A percentile compares a stretch with the other conserved stretches of the same genome.
Conservation (phyloP, 2,888 invertebrate species). For the Carcina quercana region DNA sequence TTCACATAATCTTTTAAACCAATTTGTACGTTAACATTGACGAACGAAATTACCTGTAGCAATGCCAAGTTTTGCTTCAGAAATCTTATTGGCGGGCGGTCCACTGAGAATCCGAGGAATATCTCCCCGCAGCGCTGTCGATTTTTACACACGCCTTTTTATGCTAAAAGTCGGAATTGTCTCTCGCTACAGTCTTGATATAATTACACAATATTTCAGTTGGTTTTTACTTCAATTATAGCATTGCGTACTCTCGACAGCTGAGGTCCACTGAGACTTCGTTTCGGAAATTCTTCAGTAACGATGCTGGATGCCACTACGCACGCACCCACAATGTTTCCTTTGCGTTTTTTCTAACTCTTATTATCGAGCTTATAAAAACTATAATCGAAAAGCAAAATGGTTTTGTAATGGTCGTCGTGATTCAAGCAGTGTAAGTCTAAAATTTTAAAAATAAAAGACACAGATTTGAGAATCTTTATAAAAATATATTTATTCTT, state of each 20-base stretch:
- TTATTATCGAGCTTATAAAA: constrained; percentile 20
- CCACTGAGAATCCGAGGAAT: constrained; percentile 19
- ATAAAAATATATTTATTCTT: too few species aligned
- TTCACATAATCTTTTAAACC: too few species aligned
- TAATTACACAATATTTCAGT: constrained; percentile 61
- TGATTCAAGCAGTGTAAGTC: constrained; percentile 2
- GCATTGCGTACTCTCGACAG: constrained; percentile 44
- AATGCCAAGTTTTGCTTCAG: too few species aligned
- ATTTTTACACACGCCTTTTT: constrained; percentile 41
- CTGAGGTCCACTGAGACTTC: constrained; percentile 31
- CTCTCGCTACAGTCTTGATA: constrained; percentile 34
- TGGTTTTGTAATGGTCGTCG: constrained; percentile 3
- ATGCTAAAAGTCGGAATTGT: constrained; percentile 33
- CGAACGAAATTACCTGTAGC: too few species aligned
- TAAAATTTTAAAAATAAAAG: constrained; percentile 15
- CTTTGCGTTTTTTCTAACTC: constrained; percentile 18
- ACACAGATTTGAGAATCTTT: too few species aligned
- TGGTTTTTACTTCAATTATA: constrained; percentile 62
- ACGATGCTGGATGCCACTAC: constrained; percentile 35
- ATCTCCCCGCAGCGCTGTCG: constrained; percentile 30
- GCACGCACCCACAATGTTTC: constrained; percentile 14
- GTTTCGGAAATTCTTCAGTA: constrained; percentile 50
- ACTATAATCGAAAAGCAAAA: constrained; percentile 18
- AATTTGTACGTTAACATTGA: too few species aligned
- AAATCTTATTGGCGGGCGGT: constrained; percentile 1